A percentile compares a stretch with the other conserved stretches of the same genome.
These are phyloP conservation scores for Platysternon megacephalum DNA, from an alignment of 2,113 vertebrate species.

Conservation along the genomic window DNA sequence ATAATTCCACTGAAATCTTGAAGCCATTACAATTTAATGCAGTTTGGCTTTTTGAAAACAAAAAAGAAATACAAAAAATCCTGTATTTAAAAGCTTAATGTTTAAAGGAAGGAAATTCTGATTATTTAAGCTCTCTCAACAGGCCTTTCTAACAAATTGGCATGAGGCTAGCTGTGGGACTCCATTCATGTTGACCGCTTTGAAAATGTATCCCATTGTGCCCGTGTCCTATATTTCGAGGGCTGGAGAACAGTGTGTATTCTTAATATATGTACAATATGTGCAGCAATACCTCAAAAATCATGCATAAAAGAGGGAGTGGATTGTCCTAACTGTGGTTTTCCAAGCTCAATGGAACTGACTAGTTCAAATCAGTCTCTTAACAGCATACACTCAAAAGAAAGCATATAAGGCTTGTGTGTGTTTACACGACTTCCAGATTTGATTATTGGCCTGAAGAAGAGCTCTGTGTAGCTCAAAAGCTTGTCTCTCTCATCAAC, in stretches of 20 bases:
- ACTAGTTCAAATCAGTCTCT: not conserved
- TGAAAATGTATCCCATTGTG: not conserved
- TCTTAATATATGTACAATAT: not conserved
- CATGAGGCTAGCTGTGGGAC: not conserved
- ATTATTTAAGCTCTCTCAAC: not conserved
- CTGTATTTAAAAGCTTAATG: not conserved
- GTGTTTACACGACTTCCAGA: not conserved
- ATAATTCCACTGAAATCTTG: not conserved
- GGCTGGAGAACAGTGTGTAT: not conserved
- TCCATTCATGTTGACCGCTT: not conserved
- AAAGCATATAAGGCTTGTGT: not conserved
- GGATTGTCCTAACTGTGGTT: not conserved
- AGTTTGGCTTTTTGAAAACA: not conserved
- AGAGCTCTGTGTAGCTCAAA: not conserved
- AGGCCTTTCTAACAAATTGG: not conserved
- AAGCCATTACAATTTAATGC: not conserved
- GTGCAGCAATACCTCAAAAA: not conserved
- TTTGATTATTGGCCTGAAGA: not conserved
- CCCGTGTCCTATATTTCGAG: not conserved
- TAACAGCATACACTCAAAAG: not conserved
- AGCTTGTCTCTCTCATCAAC: not conserved
- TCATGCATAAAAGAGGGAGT: not conserved
- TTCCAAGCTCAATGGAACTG: not conserved
- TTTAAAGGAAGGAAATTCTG: not conserved
- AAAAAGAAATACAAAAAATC: not conserved